Evolutionary conservation across 2,113 vertebrate species (phyloP).

Genomic region (Zosterops pallidus): DNA sequence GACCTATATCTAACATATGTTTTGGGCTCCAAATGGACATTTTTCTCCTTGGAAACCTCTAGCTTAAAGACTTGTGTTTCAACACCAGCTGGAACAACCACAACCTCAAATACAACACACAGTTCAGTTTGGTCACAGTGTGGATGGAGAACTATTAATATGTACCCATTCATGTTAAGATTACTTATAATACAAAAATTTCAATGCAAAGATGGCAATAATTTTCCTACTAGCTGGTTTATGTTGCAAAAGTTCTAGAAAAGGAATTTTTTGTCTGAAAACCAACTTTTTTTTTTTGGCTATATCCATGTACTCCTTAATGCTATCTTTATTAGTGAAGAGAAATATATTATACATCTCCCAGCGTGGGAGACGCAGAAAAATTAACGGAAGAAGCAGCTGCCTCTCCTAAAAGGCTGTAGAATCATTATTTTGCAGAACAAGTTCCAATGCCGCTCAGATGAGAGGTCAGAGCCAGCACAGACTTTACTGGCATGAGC

Average conservation of each 20-base stretch:
- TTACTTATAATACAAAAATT: not conserved
- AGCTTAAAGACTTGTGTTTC: not conserved
- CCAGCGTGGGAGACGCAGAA: not conserved
- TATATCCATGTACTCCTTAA: not conserved
- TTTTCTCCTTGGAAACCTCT: not conserved
- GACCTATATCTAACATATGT: not conserved
- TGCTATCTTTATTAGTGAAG: not conserved
- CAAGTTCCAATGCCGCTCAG: not conserved
- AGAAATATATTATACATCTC: not conserved
- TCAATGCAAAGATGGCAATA: not conserved
- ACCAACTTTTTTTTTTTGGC: not conserved
- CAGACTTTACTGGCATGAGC: not conserved
- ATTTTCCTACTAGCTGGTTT: not conserved
- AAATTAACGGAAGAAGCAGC: not conserved
- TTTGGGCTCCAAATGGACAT: not conserved
- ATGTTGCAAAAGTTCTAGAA: not conserved
- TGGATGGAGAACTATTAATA: not conserved
- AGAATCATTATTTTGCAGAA: not conserved
- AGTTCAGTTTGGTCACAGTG: not conserved
- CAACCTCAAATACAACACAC: not conserved
- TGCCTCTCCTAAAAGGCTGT: not conserved
- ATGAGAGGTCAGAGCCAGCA: not conserved
- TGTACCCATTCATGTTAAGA: not conserved
- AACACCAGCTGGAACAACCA: not conserved
- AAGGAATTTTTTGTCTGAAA: rapidly evolving